phyloP scores from a whole-genome alignment of 2,113 vertebrate genomes.

The Pholis gunnellus region DNA sequence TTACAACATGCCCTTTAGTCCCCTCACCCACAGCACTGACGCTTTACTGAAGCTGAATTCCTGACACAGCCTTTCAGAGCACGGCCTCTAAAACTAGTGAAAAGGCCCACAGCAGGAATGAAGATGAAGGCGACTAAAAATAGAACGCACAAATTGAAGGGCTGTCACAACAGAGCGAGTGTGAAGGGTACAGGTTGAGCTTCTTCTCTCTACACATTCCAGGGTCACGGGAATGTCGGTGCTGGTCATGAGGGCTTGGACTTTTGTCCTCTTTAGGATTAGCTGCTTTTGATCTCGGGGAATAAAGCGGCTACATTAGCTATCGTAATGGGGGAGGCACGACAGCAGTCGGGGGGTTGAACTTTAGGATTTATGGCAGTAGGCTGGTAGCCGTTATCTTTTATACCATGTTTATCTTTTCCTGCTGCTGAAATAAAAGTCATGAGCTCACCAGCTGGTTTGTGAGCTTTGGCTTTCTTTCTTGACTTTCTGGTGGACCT shows the following conservation, averaged over 20 bases:
- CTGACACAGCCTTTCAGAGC: slow-evolving; percentile 8
- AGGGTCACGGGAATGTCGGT: not conserved
- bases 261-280: slow-evolving; percentile 19
- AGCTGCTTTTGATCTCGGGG: not conserved
- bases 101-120: slow-evolving; percentile 2
- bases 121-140: slow-evolving; percentile 23
- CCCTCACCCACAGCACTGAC: not conserved
- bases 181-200: slow-evolving; percentile 10
- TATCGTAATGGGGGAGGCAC: not conserved
- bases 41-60: slow-evolving; percentile 19
- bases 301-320: not conserved
- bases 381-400: not conserved
- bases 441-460: slow-evolving; percentile 15
- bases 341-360: not conserved
- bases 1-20: slow-evolving; percentile 37
- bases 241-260: not conserved
- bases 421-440: slow-evolving; percentile 1
- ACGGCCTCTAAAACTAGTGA: not conserved
- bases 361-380: slow-evolving; percentile 7
- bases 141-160: slow-evolving; percentile 36
- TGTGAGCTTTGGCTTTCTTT: not conserved
- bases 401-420: not conserved
- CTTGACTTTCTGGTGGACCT: not conserved
- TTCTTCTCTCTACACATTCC: slow-evolving; percentile 1
- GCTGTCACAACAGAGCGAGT: slow-evolving; percentile 14